Percentiles rank a stretch among this genome's conserved stretches.
phyloP scores from a whole-genome alignment of 2,797 vertebrate genomes.

The Platyrinchus mystaceus region DNA sequence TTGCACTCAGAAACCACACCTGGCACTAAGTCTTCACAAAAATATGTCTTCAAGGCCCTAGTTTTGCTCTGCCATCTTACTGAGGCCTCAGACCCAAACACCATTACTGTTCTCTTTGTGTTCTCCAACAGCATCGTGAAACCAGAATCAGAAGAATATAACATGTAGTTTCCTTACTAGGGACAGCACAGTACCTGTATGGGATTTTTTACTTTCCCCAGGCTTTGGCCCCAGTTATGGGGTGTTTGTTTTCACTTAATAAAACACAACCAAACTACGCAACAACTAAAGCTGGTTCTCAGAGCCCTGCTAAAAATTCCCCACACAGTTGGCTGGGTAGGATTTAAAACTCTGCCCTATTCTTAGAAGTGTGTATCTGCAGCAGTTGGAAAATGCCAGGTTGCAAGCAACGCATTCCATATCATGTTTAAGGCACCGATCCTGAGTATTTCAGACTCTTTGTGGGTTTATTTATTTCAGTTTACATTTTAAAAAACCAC shows the following conservation, averaged over 20 bases:
- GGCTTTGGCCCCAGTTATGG: neutral
- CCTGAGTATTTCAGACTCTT: neutral
- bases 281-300: neutral
- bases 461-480: neutral
- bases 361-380: slow-evolving; percentile 54
- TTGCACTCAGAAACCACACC: neutral
- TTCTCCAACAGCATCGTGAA: neutral
- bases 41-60: neutral
- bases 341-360: slow-evolving; percentile 64
- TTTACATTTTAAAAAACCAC: neutral
- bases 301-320: slow-evolving; percentile 64
- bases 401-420: slow-evolving; percentile 51
- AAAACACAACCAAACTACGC: neutral
- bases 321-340: slow-evolving; percentile 61
- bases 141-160: neutral
- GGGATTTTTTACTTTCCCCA: neutral
- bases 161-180: neutral
- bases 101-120: neutral
- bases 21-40: neutral
- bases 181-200: neutral
- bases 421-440: neutral
- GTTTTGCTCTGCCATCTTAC: neutral
- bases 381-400: slow-evolving; percentile 65
- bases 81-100: neutral
- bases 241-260: neutral